Conservation (phyloP, 2,113 vertebrate genomes). For the Scortum barcoo region DNA sequence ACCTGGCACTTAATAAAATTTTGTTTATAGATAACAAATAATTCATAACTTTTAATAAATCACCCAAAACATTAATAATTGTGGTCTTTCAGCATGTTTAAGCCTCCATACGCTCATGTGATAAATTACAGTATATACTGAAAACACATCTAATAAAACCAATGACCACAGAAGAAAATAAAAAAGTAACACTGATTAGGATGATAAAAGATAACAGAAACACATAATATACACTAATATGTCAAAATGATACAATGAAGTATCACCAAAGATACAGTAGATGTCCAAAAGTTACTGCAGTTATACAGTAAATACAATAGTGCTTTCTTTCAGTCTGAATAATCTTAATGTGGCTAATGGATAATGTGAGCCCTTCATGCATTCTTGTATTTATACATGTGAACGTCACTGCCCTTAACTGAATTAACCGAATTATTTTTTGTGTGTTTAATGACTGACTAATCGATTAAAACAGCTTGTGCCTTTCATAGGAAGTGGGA, state of each 20-base stretch:
- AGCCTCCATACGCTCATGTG: neutral
- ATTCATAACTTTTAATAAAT: neutral
- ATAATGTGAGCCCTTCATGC: neutral
- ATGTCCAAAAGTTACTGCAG: neutral
- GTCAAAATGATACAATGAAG: neutral
- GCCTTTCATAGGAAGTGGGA: neutral
- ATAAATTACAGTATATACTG: neutral
- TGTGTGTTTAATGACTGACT: neutral
- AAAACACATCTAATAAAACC: neutral
- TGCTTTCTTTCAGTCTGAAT: neutral
- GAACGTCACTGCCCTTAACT: neutral
- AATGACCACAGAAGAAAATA: neutral
- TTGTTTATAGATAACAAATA: neutral
- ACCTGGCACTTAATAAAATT: neutral
- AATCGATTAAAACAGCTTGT: neutral
- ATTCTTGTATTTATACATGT: neutral
- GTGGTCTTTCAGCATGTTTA: neutral
- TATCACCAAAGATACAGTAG: neutral
- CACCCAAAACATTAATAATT: neutral
- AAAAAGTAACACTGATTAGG: neutral
- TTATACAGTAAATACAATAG: neutral
- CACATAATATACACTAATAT: neutral
- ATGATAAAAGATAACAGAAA: neutral
- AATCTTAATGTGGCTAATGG: neutral
- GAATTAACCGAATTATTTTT: neutral